A percentile compares a stretch with the other conserved stretches of the same genome.
phyloP scores from a whole-genome alignment of 2,797 vertebrate genomes.

The Eospalax fontanierii region DNA sequence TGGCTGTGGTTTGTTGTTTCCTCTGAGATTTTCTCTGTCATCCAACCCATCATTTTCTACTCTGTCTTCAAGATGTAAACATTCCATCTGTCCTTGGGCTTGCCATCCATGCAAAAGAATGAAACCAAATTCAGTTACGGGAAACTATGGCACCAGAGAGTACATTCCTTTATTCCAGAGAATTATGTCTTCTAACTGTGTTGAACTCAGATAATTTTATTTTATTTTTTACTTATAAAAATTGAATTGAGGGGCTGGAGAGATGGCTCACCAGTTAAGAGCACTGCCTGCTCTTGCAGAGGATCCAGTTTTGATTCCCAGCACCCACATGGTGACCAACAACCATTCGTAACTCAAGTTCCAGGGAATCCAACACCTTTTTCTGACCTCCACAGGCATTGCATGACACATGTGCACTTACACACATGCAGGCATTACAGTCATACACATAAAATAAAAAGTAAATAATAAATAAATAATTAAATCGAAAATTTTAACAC shows the following conservation, averaged over 20 bases:
- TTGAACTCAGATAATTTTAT: constrained; percentile 32
- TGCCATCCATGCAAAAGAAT: background rate
- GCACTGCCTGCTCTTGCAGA: too few species aligned
- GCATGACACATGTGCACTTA: too few species aligned
- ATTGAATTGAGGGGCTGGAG: background rate
- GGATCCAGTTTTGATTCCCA: too few species aligned
- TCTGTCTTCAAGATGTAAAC: constrained; percentile 30
- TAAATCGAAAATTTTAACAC: background rate
- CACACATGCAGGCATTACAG: too few species aligned
- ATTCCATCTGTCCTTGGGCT: constrained; percentile 47
- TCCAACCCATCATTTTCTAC: background rate
- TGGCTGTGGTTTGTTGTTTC: constrained; percentile 17
- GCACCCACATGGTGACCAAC: too few species aligned
- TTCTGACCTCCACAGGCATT: too few species aligned
- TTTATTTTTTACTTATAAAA: constrained; percentile 33
- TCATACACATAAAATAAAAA: background rate
- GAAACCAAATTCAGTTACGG: constrained; percentile 32
- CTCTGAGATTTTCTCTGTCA: background rate
- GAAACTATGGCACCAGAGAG: constrained; percentile 30
- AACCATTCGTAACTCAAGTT: too few species aligned
- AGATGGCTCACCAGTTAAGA: too few species aligned
- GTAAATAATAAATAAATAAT: too few species aligned
- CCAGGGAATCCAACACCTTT: too few species aligned
- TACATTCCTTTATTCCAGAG: constrained; percentile 47
- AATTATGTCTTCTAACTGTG: constrained; percentile 46